Percentiles rank a stretch among this genome's conserved stretches.
These are phyloP conservation scores for Heteromyza rotundicornis DNA, from an alignment of 2,888 invertebrate genomes.

Conservation along the genomic window DNA sequence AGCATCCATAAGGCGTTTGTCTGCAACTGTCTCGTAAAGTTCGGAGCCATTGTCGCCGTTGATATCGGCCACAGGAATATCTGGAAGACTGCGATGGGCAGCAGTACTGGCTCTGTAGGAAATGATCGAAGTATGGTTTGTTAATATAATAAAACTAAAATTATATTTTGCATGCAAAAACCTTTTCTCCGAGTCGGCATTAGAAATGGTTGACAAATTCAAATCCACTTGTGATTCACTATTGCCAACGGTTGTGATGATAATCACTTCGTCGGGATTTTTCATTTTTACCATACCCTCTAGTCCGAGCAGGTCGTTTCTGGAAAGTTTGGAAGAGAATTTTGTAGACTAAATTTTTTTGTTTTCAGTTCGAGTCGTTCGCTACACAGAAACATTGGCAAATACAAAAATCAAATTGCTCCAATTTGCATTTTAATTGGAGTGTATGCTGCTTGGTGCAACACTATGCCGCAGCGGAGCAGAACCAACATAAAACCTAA, in stretches of 20 bases:
- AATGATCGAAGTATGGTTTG: not conserved
- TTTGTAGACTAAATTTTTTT: not conserved
- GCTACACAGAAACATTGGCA: slow-evolving; percentile 1
- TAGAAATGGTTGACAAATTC: slow-evolving; percentile 57
- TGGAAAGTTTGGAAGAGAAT: slow-evolving; percentile 40
- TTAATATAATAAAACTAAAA: too few relatives aligned
- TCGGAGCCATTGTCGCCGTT: slow-evolving; percentile 79
- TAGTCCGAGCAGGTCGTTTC: slow-evolving; percentile 75
- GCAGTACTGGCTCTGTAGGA: slow-evolving; percentile 61
- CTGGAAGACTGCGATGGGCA: slow-evolving; percentile 80
- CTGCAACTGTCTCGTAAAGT: slow-evolving; percentile 82
- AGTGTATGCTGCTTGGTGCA: not conserved
- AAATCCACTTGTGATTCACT: slow-evolving; percentile 58
- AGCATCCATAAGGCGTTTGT: slow-evolving; percentile 62
- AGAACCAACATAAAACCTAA: too few relatives aligned
- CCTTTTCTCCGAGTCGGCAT: slow-evolving; percentile 60
- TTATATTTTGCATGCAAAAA: too few relatives aligned
- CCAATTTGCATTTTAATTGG: slow-evolving; percentile 1
- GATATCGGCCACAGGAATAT: slow-evolving; percentile 77
- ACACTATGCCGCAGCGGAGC: not conserved
- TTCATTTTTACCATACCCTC: slow-evolving; percentile 76
- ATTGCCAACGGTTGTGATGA: slow-evolving; percentile 48
- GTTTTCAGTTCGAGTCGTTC: too few relatives aligned
- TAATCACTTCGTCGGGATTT: slow-evolving; percentile 71
- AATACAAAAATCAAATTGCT: not conserved